These are phyloP conservation scores for Nomada hirtipes DNA, from an alignment of 2,888 invertebrate species.

Conservation along the genomic window DNA sequence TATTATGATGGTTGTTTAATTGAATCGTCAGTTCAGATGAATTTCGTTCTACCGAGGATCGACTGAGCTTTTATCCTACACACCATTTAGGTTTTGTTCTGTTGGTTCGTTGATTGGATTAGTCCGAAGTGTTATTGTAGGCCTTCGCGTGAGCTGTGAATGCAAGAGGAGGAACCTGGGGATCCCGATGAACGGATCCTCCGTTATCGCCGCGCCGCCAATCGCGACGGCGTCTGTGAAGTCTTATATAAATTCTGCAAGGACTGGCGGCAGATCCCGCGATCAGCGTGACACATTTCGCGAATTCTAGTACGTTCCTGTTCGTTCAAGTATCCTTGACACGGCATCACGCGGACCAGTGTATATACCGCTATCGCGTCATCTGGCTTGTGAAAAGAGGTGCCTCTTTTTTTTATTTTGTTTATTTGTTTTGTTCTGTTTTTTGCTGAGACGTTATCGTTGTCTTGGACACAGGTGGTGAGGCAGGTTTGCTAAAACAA, in stretches of 20 bases:
- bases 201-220: constrained; percentile 55
- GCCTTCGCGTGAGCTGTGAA: neutral
- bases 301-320: constrained; percentile 26
- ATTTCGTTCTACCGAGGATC: neutral
- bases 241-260: constrained; percentile 17
- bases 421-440: no score
- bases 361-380: constrained; percentile 50
- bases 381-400: constrained; percentile 30
- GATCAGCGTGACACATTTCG: constrained; percentile 47
- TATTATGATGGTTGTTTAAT: neutral
- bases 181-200: constrained; percentile 8
- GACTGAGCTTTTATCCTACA: neutral
- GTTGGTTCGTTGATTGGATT: constrained; percentile 6
- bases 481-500: neutral
- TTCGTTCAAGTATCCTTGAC: constrained; percentile 38
- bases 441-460: constrained; percentile 9
- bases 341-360: constrained; percentile 43
- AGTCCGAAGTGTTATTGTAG: constrained; percentile 10
- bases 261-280: constrained; percentile 14
- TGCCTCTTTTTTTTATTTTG: neutral
- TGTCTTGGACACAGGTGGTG: neutral
- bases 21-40: neutral
- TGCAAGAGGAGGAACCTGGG: neutral
- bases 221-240: constrained; percentile 1
- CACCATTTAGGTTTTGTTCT: constrained; percentile 4